phyloP scores from a whole-genome alignment of 2,797 vertebrate species.

The Microchirus variegatus region DNA sequence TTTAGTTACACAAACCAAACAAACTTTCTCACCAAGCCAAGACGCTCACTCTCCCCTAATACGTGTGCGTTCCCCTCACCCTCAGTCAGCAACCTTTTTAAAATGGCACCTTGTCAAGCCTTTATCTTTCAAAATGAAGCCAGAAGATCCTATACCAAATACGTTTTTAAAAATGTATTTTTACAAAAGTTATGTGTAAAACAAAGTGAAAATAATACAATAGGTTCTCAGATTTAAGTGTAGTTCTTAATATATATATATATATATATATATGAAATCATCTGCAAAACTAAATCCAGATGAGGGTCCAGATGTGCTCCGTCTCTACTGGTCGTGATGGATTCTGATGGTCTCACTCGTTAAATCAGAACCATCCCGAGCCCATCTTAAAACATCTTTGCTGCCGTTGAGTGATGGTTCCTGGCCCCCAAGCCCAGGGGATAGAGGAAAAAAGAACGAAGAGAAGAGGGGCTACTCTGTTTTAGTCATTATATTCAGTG shows the following conservation, averaged over 20 bases:
- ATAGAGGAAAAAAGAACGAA: not conserved
- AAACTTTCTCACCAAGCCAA: constrained; percentile 78
- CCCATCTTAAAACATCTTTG: constrained; percentile 49
- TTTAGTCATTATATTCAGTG: constrained; percentile 60
- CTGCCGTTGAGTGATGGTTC: constrained; percentile 64
- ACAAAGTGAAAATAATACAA: constrained; percentile 17
- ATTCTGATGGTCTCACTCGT: constrained; percentile 33
- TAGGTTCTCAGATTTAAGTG: constrained; percentile 18
- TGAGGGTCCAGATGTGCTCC: constrained; percentile 57
- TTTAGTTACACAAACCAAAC: constrained; percentile 89
- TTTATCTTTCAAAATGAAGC: constrained; percentile 6
- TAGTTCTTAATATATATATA: constrained; percentile 31
- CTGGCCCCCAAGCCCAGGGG: constrained; percentile 30
- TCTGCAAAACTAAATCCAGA: constrained; percentile 39
- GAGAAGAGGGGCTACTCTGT: constrained; percentile 53
- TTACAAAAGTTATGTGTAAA: not conserved
- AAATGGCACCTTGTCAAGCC: constrained; percentile 29
- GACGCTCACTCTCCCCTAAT: constrained; percentile 51
- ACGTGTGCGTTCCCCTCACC: constrained; percentile 42
- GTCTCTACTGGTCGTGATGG: constrained; percentile 51
- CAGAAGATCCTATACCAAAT: not conserved
- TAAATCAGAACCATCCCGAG: constrained; percentile 45
- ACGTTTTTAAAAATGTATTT: constrained; percentile 5
- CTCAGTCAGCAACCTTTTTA: constrained; percentile 46
- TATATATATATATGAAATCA: constrained; percentile 45